Evolutionary conservation across 2,888 invertebrate genomes (phyloP), one percentile per base, ranked within the genome.

Genomic region (Diplolepis rosae): DNA sequence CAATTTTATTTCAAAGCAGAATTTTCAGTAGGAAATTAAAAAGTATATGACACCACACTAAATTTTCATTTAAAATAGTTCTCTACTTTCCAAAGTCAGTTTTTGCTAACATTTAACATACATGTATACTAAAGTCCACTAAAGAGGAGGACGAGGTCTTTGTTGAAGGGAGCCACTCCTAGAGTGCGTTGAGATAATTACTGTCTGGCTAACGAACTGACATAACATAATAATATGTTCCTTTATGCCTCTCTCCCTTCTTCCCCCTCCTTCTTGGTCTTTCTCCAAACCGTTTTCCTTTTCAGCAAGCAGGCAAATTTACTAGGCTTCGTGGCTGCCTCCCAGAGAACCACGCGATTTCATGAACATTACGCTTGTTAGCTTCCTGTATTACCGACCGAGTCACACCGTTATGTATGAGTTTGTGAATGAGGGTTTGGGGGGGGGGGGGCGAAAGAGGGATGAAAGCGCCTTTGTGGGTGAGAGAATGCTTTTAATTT

Each of bases 291-390:
- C 32, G n/a, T 6, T 30, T 45, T 50, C 28, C 15, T 54, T 42
- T 67, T 30, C 45, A 66, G 39, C 45, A 66, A 28, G 13, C 66
- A 61, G 61, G 13, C 35, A 61, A 39, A 22, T 61, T 61, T 32
- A 18, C 54, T 15, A 32, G 39, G 24, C 39, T 35, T 61, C 22
- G 61, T 39, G 35, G 39, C 61, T 39, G 39, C 61, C 32, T 56
- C 22, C 35, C 11, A 54, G 35, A 30, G 61, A 39, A 61, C 39
- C 61, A 61, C 39, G 35, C 61, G 61, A 61, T 61, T 80, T 81
- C 80, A 83, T 82, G 81, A 83, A 83, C 83, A 82, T 83, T 81
- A 83, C 77, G 81, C 82, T 79, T 80, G 81, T 83, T 82, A 83
- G 82, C 77, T 77, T 72, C 75, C 71, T 77, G 79, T 74, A 78